Evolutionary conservation across 2,797 vertebrate genomes (phyloP).

Genomic region (Pteronotus mesoamericanus): DNA sequence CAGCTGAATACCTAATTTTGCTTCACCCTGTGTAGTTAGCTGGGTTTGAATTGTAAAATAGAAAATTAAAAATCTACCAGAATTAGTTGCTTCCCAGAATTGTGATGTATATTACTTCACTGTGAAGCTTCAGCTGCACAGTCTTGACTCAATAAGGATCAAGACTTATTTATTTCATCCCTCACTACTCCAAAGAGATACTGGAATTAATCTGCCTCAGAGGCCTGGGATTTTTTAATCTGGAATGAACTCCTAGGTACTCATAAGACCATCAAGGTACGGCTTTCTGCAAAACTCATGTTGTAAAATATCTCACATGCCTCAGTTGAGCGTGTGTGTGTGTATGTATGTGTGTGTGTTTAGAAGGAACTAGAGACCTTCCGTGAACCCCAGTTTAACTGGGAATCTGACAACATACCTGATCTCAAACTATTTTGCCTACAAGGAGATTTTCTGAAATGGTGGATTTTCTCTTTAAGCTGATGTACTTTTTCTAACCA

Average conservation of each 20-base stretch:
- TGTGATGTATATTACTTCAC: not conserved
- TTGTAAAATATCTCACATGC: not conserved
- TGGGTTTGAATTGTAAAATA: not conserved
- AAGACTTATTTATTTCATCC: not conserved
- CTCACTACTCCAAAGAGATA: not conserved
- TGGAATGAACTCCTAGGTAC: not conserved
- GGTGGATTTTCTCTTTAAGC: not conserved
- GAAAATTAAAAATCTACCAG: not conserved
- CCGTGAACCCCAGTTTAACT: not conserved
- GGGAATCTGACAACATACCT: not conserved
- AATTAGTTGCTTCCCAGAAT: not conserved
- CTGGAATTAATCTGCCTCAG: not conserved
- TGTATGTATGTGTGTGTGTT: not conserved
- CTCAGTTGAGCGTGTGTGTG: not conserved
- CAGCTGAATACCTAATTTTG: not conserved
- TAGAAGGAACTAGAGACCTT: not conserved
- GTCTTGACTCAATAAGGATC: not conserved
- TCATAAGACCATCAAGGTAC: not conserved
- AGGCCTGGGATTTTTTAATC: not conserved
- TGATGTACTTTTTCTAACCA: not conserved
- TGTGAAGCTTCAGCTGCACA: not conserved
- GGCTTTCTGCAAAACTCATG: not conserved
- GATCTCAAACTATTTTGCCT: not conserved
- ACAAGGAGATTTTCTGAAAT: not conserved
- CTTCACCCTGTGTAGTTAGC: not conserved